These are phyloP conservation scores for Coptotermes formosanus DNA, from an alignment of 1,140 invertebrate species.

Conservation along the genomic window DNA sequence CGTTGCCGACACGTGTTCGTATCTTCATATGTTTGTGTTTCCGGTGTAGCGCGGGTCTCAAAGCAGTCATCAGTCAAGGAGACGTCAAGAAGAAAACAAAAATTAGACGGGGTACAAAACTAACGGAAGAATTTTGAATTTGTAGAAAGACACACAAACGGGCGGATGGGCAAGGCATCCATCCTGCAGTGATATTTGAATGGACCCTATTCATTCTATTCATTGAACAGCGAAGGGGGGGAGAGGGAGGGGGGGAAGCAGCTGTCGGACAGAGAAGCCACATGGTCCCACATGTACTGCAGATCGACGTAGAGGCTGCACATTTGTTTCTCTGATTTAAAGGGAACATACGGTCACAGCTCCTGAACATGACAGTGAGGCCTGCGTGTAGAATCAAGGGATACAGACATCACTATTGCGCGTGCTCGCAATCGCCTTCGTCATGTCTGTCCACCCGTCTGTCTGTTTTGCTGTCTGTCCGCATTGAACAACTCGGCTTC, in stretches of 20 bases:
- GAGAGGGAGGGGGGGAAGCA: not conserved
- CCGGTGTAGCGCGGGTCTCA: not conserved
- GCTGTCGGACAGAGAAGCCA: not conserved
- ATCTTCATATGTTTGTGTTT: constrained; percentile 14
- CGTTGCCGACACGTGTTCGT: not conserved
- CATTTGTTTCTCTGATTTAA: too few species aligned
- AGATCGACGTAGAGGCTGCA: not conserved
- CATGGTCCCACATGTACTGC: not conserved
- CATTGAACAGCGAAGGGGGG: not conserved
- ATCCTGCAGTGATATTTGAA: constrained; percentile 12
- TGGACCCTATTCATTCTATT: not conserved
- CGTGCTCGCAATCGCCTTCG: too few species aligned
- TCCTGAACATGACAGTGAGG: too few species aligned
- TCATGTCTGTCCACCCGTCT: too few species aligned
- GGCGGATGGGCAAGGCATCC: not conserved
- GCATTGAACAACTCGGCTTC: too few species aligned
- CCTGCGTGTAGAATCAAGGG: too few species aligned
- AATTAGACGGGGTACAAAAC: not conserved
- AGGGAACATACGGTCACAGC: too few species aligned
- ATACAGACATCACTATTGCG: too few species aligned
- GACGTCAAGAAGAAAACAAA: constrained; percentile 1
- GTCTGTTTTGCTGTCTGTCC: too few species aligned
- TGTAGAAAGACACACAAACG: not conserved
- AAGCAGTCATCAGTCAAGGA: not conserved
- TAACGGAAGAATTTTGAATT: constrained; percentile 17